These are phyloP conservation scores for Ispidina picta DNA, from an alignment of 2,797 vertebrate genomes.

Conservation along the genomic window DNA sequence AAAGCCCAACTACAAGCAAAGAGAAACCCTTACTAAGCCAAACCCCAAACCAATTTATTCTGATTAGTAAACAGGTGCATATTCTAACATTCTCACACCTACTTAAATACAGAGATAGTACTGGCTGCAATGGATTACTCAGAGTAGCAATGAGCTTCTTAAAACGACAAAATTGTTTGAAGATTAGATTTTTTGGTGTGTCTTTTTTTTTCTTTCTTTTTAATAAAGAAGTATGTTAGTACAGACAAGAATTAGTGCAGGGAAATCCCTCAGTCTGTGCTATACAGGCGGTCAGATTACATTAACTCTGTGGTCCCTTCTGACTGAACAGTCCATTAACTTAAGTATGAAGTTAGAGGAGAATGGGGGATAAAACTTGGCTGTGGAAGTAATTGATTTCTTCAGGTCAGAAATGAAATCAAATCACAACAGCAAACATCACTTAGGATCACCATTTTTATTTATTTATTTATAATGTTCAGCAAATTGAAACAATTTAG, in stretches of 20 bases:
- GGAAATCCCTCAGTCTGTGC: not conserved
- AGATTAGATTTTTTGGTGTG: not conserved
- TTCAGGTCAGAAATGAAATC: constrained; percentile 49
- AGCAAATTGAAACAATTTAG: constrained; percentile 29
- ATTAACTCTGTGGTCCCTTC: constrained; percentile 41
- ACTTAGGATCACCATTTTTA: constrained; percentile 44
- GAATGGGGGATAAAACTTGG: constrained; percentile 41
- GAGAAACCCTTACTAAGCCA: accelerated
- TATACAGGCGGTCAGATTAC: not conserved
- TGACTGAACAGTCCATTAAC: constrained; percentile 56
- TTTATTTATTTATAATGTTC: constrained; percentile 38
- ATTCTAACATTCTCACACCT: not conserved
- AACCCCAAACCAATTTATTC: not conserved
- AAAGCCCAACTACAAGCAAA: not conserved
- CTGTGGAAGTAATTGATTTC: constrained; percentile 55
- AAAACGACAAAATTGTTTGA: not conserved
- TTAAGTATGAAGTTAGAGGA: constrained; percentile 50
- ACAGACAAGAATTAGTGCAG: not conserved
- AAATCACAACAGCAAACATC: constrained; percentile 48
- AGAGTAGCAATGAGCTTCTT: not conserved
- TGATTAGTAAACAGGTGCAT: not conserved
- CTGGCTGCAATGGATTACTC: not conserved
- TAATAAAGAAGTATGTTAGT: not conserved
- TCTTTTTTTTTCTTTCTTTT: not conserved
- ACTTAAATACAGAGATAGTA: not conserved